These are phyloP conservation scores for Acipenser ruthenus DNA, from an alignment of 2,797 vertebrate genomes.

Conservation along the genomic window DNA sequence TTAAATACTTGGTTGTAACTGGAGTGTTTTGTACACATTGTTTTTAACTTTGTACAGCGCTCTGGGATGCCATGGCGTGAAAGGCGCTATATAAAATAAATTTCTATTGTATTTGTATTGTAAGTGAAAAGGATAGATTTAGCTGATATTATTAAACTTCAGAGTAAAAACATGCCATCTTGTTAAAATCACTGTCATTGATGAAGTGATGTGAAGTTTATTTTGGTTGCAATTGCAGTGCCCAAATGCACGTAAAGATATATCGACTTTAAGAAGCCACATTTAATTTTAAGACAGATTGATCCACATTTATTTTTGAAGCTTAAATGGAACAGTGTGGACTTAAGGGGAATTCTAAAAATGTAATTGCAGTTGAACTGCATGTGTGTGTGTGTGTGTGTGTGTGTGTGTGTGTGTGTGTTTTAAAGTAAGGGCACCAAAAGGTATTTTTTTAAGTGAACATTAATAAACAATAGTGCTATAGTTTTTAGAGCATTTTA, in stretches of 20 bases:
- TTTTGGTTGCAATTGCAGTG: constrained; percentile 18
- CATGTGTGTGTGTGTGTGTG: not conserved
- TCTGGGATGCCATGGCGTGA: no score
- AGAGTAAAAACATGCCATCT: constrained; percentile 11
- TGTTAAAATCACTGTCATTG: constrained; percentile 7
- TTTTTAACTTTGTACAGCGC: no score
- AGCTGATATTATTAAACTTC: not conserved
- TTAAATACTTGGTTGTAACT: no score
- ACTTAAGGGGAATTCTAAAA: constrained; percentile 2
- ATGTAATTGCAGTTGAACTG: constrained; percentile 7
- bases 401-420: not conserved
- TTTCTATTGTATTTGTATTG: no score
- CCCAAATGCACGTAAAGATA: constrained; percentile 14
- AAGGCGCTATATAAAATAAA: no score
- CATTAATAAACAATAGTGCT: not conserved
- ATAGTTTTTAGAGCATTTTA: no score
- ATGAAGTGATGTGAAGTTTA: constrained; percentile 14
- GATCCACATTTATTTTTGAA: constrained; percentile 10
- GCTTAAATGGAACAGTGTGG: constrained; percentile 6
- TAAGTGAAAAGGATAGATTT: no score
- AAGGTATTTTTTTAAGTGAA: not conserved
- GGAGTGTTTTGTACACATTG: no score
- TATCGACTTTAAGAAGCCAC: constrained; percentile 8
- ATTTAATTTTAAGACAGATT: constrained; percentile 5
- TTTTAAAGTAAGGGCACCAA: constrained; percentile 3